phyloP scores from a whole-genome alignment of 2,888 invertebrate genomes.

The Harpalus rufipes region DNA sequence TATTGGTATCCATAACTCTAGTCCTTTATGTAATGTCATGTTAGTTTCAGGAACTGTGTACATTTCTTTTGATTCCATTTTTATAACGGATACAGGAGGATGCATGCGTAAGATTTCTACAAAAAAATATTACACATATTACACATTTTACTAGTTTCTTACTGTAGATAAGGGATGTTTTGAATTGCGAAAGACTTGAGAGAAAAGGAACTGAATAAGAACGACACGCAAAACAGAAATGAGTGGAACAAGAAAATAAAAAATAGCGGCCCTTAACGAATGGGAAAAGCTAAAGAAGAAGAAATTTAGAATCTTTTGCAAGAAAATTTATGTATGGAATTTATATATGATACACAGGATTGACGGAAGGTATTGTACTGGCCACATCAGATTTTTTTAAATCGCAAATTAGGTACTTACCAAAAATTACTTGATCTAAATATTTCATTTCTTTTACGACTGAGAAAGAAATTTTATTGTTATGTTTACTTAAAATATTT shows the following conservation, averaged over 20 bases:
- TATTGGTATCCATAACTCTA: constrained; percentile 30
- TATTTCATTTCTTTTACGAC: constrained; percentile 47
- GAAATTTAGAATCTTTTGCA: too few species aligned
- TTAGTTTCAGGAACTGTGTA: constrained; percentile 18
- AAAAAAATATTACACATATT: not conserved
- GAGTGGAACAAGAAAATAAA: too few species aligned
- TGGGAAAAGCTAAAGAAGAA: too few species aligned
- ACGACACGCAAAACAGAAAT: too few species aligned
- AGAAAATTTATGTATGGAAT: too few species aligned
- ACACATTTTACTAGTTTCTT: too few species aligned
- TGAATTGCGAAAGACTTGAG: too few species aligned
- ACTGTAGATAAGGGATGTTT: not conserved
- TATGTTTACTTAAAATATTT: constrained; percentile 76
- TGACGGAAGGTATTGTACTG: too few species aligned
- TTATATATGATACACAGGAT: too few species aligned
- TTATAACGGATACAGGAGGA: constrained; percentile 17
- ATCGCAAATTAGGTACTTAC: not conserved
- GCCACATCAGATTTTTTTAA: too few species aligned
- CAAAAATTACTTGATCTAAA: constrained; percentile 44
- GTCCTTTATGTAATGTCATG: constrained; percentile 15
- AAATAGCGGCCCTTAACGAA: too few species aligned
- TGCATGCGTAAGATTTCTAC: constrained; percentile 34
- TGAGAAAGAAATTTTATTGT: constrained; percentile 20
- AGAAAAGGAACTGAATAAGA: too few species aligned
- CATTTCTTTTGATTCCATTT: not conserved